Conservation (phyloP, 1,140 invertebrate genomes). For the Tetramorium simillimum region DNA sequence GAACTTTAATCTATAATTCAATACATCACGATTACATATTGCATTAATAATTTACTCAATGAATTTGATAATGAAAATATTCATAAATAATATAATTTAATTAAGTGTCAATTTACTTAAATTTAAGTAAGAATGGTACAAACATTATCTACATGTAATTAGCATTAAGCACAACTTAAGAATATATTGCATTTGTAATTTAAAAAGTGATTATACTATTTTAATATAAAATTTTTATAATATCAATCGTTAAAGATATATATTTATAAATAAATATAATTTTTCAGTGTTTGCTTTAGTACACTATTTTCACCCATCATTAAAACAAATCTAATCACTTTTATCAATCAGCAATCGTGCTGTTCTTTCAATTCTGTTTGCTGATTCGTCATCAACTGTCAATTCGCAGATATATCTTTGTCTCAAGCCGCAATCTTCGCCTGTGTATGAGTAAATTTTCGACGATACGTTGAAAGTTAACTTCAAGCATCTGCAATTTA, state of each 20-base stretch:
- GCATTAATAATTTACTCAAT: neutral
- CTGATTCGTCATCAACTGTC: constrained; percentile 88
- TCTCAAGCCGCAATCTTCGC: constrained; percentile 89
- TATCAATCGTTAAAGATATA: constrained; percentile 34
- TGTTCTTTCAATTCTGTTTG: constrained; percentile 89
- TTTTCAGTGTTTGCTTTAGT: constrained; percentile 9
- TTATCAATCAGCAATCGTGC: constrained; percentile 76
- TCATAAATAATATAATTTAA: neutral
- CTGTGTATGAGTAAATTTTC: constrained; percentile 89
- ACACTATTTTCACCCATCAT: neutral
- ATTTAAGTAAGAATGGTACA: neutral
- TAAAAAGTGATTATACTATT: neutral
- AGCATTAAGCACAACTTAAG: neutral
- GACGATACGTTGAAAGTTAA: constrained; percentile 87
- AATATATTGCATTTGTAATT: neutral
- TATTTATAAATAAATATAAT: constrained; percentile 28
- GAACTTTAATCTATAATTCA: neutral
- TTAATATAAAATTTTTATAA: neutral
- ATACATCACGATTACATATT: neutral
- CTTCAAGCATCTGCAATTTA: constrained; percentile 85
- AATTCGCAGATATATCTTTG: constrained; percentile 90
- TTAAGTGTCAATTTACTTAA: constrained; percentile 5
- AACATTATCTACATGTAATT: neutral
- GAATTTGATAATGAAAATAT: neutral
- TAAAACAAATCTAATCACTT: neutral